phyloP scores from a whole-genome alignment of 2,797 vertebrate genomes.

The Streptopelia turtur region DNA sequence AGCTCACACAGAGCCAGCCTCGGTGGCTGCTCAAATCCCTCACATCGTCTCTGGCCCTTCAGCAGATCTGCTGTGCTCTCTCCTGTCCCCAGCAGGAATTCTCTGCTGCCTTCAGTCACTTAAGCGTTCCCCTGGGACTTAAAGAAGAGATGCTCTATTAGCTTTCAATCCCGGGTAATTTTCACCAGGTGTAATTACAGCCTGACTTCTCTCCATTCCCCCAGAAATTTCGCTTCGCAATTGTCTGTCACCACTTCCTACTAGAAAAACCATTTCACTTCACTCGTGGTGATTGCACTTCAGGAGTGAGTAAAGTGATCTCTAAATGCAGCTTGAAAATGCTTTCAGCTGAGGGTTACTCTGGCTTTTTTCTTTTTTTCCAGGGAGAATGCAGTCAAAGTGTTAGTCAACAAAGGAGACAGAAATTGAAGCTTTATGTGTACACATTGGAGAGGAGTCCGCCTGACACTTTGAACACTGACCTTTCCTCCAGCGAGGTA shows the following conservation, averaged over 20 bases:
- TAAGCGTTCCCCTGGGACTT: background rate
- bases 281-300: background rate
- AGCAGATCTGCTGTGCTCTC: background rate
- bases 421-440: background rate
- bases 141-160: background rate
- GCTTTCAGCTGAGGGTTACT: background rate
- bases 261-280: constrained; percentile 4
- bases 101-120: background rate
- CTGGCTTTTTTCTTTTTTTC: background rate
- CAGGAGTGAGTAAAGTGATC: background rate
- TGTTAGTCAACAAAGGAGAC: background rate
- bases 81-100: background rate
- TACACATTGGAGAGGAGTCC: background rate
- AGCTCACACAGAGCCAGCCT: background rate
- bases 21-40: background rate
- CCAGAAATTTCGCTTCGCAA: constrained; percentile 28
- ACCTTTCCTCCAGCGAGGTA: constrained; percentile 42
- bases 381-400: background rate
- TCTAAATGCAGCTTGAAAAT: background rate
- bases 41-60: background rate
- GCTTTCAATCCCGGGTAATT: background rate
- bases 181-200: constrained; percentile 45
- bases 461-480: constrained; percentile 7
- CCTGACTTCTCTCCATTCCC: background rate
- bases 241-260: background rate